Evolutionary conservation across 2,888 invertebrate species (phyloP), one percentile per base, ranked within the genome.

Genomic region (Lasioglossum pauxillum): DNA sequence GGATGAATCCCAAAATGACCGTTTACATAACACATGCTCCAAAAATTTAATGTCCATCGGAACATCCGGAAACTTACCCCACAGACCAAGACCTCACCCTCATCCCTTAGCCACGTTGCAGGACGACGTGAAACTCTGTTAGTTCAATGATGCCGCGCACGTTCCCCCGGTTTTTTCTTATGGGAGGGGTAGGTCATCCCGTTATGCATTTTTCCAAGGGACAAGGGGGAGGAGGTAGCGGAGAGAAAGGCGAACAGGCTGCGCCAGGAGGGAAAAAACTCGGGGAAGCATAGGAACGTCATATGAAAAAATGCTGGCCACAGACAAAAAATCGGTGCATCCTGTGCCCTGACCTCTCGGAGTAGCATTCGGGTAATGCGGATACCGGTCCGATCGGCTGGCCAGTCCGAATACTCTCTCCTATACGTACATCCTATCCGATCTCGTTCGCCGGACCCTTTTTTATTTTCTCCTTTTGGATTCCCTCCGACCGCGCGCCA

Each of bases 251-350:
- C 35, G 57, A 31, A 19, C 69, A n/a, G 23, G 3, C 35, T 53
- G n/a, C 75, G 46, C 53, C 53, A 23, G 12, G 46, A 16, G 38
- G n/a, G 73, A 46, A 67, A 78, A 75, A 76, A 80, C 31, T 53
- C 64, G 44, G n/a, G n/a, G 57, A n/a, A 38, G 35, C 38, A 31
- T 49, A 76, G 75, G 35, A 75, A 44, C 57, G 71, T 27, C 53
- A n/a, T n/a, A 53, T 53, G n/a, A 53, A 53, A 53, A 53, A 53
- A 53, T 53, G 53, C n/a, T 53, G 31, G 49, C n/a, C 23, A 10
- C 41, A 53, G 5, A 27, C 64, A 92, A 92, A 92, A 92, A 92
- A 92, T 88, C 78, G 84, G 88, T 87, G 91, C 93, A 92, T 92
- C 93, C 93, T 92, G 92, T 87, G 86, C 78, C 75, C 87, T 87